Evolutionary conservation across 2,888 invertebrate genomes (phyloP).

Genomic region (Cephus spinipes): DNA sequence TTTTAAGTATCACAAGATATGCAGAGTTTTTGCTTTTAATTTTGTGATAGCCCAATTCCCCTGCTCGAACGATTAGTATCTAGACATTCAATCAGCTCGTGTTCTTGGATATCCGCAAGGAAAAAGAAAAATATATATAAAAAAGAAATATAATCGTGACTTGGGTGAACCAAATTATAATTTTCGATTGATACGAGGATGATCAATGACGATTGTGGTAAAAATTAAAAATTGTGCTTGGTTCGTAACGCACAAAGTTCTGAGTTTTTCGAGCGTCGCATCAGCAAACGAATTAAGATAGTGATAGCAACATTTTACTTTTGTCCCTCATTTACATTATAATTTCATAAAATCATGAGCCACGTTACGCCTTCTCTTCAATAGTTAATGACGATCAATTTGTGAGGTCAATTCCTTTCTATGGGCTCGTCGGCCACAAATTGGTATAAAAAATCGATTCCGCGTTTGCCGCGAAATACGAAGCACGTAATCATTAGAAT

Average conservation of each 20-base stretch:
- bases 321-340: too few species aligned
- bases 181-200: not conserved
- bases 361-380: not conserved
- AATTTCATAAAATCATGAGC: too few species aligned
- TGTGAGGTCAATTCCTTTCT: not conserved
- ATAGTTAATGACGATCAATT: not conserved
- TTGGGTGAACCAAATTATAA: not conserved
- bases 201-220: not conserved
- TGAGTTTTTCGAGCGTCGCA: not conserved
- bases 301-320: not conserved
- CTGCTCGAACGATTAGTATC: not conserved
- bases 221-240: not conserved
- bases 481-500: not conserved
- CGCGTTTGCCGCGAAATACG: not conserved
- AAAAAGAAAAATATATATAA: not conserved
- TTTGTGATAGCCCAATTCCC: not conserved
- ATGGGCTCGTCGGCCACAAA: not conserved
- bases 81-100: not conserved
- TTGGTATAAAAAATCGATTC: not conserved
- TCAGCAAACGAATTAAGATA: not conserved
- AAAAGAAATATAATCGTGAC: not conserved
- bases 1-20: not conserved
- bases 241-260: not conserved
- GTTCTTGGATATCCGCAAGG: not conserved
- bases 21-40: not conserved